A percentile compares a stretch with the other conserved stretches of the same genome.
These are phyloP conservation scores for Gila orcuttii DNA, from an alignment of 2,113 vertebrate species.

Conservation along the genomic window DNA sequence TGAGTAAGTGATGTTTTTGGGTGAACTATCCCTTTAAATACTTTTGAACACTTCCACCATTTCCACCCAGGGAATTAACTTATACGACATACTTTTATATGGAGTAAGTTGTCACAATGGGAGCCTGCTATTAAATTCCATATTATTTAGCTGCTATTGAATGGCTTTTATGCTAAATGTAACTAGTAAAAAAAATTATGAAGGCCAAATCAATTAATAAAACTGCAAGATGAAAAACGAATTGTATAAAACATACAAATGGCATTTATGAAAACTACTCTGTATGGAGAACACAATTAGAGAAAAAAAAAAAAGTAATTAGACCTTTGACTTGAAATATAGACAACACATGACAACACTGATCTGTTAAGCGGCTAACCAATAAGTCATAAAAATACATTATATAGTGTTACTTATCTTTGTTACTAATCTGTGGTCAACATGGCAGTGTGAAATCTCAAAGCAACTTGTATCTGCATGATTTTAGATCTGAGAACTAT, in stretches of 20 bases:
- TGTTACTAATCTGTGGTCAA: not conserved
- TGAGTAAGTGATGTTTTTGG: too few relatives aligned
- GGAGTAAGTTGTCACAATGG: not conserved
- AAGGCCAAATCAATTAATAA: not conserved
- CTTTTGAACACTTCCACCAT: not conserved
- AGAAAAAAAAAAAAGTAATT: not conserved
- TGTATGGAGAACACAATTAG: not conserved
- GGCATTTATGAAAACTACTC: not conserved
- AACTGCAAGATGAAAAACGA: not conserved
- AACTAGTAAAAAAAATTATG: not conserved
- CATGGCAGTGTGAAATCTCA: not conserved
- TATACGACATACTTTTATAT: not conserved
- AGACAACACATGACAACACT: not conserved
- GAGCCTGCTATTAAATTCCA: not conserved
- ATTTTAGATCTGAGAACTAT: not conserved
- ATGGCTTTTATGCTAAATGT: not conserved
- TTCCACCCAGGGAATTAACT: not conserved
- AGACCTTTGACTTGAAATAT: not conserved
- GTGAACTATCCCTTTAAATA: too few relatives aligned
- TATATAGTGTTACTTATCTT: not conserved
- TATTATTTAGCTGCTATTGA: not conserved
- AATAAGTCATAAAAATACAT: not conserved
- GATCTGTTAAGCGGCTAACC: not conserved
- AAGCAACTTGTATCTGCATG: not conserved
- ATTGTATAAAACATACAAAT: not conserved